Evolutionary conservation across 2,797 vertebrate species (phyloP).

Genomic region (Hylomyscus alleni): DNA sequence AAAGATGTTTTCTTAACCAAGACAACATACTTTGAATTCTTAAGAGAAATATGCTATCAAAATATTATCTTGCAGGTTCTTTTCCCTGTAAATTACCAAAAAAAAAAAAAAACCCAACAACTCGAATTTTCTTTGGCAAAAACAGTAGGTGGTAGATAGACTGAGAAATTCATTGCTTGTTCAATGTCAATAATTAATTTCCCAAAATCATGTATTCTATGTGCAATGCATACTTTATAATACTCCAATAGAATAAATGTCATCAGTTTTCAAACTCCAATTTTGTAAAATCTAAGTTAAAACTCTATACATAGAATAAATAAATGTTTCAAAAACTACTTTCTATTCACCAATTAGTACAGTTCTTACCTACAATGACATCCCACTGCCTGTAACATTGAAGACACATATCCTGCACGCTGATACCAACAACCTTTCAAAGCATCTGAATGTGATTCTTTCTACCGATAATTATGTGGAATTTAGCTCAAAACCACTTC

Average conservation of each 20-base stretch:
- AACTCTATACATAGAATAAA: neutral
- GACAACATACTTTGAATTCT: neutral
- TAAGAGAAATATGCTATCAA: neutral
- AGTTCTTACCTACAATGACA: neutral
- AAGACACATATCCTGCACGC: neutral
- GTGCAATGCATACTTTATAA: neutral
- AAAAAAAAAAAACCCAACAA: neutral
- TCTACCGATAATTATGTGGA: neutral
- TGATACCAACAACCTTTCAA: neutral
- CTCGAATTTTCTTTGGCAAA: neutral
- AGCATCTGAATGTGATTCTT: neutral
- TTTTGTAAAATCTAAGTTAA: neutral
- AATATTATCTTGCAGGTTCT: neutral
- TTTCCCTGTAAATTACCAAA: neutral
- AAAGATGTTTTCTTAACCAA: constrained; percentile 23
- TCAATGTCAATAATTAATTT: neutral
- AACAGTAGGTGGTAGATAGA: neutral
- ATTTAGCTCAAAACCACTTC: neutral
- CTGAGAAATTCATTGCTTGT: neutral
- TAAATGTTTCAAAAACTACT: neutral
- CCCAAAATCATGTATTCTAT: neutral
- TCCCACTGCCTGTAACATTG: neutral
- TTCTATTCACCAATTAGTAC: neutral
- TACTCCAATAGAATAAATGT: neutral
- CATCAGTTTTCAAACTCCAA: neutral